Evolutionary conservation across 1,140 invertebrate species (phyloP).

Genomic region (Belonocnema kinseyi): DNA sequence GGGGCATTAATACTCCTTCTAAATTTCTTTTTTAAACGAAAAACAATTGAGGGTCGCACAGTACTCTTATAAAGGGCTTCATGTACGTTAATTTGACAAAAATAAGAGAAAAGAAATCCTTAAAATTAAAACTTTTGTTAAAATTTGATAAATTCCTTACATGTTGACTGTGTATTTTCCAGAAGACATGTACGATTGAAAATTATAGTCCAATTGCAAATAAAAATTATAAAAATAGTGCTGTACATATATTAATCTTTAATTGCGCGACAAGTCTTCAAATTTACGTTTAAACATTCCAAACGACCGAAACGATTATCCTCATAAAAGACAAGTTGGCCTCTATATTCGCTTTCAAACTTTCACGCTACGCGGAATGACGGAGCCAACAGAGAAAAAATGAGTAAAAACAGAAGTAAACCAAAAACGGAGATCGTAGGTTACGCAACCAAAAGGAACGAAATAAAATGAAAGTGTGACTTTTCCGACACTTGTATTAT

Average conservation of each 20-base stretch:
- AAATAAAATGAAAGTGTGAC: neutral
- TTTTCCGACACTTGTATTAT: neutral
- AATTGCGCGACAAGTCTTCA: neutral
- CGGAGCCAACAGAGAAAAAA: neutral
- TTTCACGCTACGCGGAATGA: conserved; percentile 14
- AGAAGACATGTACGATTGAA: too few species aligned
- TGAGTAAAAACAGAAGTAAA: conserved; percentile 7
- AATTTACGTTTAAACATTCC: conserved; percentile 20
- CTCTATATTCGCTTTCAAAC: conserved; percentile 29
- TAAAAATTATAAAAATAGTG: neutral
- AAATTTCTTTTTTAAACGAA: too few species aligned
- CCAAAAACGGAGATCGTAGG: conserved; percentile 3
- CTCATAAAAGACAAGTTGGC: conserved; percentile 18
- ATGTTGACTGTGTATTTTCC: too few species aligned
- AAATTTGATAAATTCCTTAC: too few species aligned
- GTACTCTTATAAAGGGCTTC: too few species aligned
- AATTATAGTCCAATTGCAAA: neutral
- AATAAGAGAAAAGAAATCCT: too few species aligned
- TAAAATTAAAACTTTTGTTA: too few species aligned
- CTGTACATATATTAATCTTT: neutral
- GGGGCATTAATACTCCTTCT: too few species aligned
- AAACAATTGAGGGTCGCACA: too few species aligned
- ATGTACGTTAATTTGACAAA: too few species aligned
- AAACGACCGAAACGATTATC: conserved; percentile 29
- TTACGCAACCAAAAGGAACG: conserved; percentile 6